Base-by-base conservation (phyloP, 2,888 invertebrate genomes). In the Atrina japonica region DNA sequence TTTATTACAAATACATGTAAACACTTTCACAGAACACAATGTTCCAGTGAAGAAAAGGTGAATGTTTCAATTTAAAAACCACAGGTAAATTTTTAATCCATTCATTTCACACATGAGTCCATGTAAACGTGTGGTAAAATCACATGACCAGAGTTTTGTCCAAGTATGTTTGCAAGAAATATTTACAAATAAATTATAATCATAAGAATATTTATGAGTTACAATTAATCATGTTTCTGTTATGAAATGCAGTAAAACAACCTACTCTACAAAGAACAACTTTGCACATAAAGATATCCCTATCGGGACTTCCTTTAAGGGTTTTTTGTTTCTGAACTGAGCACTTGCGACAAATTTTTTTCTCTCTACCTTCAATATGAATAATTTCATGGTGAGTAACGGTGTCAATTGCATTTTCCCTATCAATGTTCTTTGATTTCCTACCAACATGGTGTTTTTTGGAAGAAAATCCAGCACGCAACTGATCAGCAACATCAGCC, bases 281-380 rank as follows among this genome's bases (percentile, higher is more conserved):
- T 30, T 52, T 50, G 14, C 63, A 63, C 9, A 6, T 40, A 23
- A 52, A 63, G 6, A 52, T 50, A 0, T 50, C 52, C 29, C 52
- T 52, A 2, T 50, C 16, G 3, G 21, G 21, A 3, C 41, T 6
- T 14, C 63, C 41, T 14, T 47, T 63, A 16, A 25, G 21, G n/a
- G 63, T 63, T 52, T 29, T 52, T 21, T 30, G n/a, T 29, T 30
- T 29, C 16, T 63, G 50, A 9, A 7, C 14, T 1, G 47, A 25
- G 21, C 63, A 63, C 35, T 63, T 40, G 23, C 40, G 23, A n/a
- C 63, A 50, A 1, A 23, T 25, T 40, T 30, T 63, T 30, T 63
- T 63, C 16, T n/a, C n/a, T n/a, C 63, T 52, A 9, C 50, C 63
- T 11, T 35, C 35, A 40, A 50, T 63, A 23, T 52, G 29, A n/a